Conservation (phyloP, 2,113 vertebrate genomes). For the Pomatostomus ruficeps region DNA sequence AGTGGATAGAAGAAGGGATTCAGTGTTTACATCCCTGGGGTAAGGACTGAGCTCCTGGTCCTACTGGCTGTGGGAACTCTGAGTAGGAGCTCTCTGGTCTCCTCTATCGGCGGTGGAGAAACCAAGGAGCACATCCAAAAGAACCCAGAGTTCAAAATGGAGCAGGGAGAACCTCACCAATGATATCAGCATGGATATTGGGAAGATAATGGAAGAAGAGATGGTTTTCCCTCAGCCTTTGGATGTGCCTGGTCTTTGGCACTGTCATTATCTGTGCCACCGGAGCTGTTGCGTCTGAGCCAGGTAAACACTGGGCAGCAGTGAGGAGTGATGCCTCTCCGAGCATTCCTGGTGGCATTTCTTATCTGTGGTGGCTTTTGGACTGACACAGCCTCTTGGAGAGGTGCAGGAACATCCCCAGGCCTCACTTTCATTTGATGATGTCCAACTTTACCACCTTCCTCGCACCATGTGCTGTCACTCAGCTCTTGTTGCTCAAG, state of each 20-base stretch:
- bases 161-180: rapidly evolving
- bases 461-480: neutral
- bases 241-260: neutral
- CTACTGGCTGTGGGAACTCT: neutral
- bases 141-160: neutral
- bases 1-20: neutral
- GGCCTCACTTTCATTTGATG: rapidly evolving
- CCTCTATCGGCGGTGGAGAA: neutral
- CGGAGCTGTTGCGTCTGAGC: neutral
- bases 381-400: neutral
- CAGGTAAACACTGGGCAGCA: neutral
- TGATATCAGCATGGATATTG: neutral
- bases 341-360: neutral
- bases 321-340: neutral
- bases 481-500: neutral
- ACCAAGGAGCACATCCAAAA: neutral
- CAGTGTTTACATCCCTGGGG: neutral
- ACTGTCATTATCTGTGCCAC: neutral
- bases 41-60: neutral
- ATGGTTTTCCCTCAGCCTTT: neutral
- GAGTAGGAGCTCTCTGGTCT: neutral
- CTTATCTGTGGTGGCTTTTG: neutral
- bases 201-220: neutral
- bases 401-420: neutral
- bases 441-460: neutral